phyloP scores from a whole-genome alignment of 2,797 vertebrate genomes.

The Telmatherina bonti region DNA sequence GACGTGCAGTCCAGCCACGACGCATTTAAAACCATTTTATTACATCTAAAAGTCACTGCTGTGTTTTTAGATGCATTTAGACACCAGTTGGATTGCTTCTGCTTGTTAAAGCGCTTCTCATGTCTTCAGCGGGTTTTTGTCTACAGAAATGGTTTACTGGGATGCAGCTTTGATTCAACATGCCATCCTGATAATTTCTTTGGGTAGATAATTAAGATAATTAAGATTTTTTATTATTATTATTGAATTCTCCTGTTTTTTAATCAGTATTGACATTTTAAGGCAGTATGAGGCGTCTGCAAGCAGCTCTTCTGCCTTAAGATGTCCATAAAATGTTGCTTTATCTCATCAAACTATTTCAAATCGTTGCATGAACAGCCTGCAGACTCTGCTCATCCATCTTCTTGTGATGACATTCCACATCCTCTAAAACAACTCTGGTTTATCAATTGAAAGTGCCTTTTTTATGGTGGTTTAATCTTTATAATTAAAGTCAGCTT shows the following conservation, averaged over 20 bases:
- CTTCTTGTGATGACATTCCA: no score
- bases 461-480: background rate
- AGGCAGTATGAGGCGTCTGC: no score
- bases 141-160: background rate
- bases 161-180: background rate
- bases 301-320: no score
- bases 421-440: background rate
- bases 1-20: conserved; percentile 21
- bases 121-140: background rate
- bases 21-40: background rate
- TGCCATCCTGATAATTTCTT: background rate
- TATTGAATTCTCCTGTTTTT: no score
- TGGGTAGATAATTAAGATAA: background rate
- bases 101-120: background rate
- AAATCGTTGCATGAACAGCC: no score
- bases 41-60: background rate
- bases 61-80: background rate
- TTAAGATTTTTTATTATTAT: no score
- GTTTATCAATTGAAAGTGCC: background rate
- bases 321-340: no score
- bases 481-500: background rate
- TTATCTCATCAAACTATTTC: no score
- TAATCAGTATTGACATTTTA: no score
- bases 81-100: background rate
- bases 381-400: no score